phyloP scores from a whole-genome alignment of 2,888 invertebrate genomes.

The Ormyrus thymus region DNA sequence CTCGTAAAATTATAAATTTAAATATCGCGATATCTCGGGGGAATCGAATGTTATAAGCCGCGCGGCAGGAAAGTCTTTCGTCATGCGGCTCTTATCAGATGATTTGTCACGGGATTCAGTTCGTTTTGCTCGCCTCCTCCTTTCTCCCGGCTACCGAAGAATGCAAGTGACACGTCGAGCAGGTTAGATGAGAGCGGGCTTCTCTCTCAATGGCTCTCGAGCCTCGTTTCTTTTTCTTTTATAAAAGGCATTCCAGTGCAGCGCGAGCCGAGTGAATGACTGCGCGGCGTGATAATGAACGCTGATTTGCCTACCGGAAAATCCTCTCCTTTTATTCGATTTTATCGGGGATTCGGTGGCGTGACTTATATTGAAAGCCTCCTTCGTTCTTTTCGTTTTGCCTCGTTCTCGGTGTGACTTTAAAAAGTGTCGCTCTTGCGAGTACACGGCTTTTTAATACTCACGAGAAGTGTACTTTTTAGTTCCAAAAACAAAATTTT shows the following conservation, averaged over 20 bases:
- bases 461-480: too few species aligned
- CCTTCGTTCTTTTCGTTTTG: too few species aligned
- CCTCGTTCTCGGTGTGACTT: too few species aligned
- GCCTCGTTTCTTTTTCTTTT: not conserved
- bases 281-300: constrained; percentile 47
- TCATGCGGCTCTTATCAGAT: constrained; percentile 53
- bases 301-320: constrained; percentile 50
- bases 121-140: too few species aligned
- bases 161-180: too few species aligned
- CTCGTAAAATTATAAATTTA: too few species aligned
- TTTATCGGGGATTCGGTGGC: too few species aligned
- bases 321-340: constrained; percentile 9
- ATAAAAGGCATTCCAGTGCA: constrained; percentile 43
- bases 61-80: constrained; percentile 43
- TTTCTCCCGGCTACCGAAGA: too few species aligned
- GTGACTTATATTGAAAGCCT: too few species aligned
- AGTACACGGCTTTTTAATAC: too few species aligned
- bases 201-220: not conserved
- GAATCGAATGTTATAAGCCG: not conserved
- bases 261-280: constrained; percentile 15
- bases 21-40: not conserved
- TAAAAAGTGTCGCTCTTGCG: too few species aligned
- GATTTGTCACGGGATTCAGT: constrained; percentile 49
- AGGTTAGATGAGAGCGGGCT: not conserved
- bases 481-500: too few species aligned